Evolutionary conservation across 2,797 vertebrate species (phyloP).

Genomic region (Helostoma temminkii): DNA sequence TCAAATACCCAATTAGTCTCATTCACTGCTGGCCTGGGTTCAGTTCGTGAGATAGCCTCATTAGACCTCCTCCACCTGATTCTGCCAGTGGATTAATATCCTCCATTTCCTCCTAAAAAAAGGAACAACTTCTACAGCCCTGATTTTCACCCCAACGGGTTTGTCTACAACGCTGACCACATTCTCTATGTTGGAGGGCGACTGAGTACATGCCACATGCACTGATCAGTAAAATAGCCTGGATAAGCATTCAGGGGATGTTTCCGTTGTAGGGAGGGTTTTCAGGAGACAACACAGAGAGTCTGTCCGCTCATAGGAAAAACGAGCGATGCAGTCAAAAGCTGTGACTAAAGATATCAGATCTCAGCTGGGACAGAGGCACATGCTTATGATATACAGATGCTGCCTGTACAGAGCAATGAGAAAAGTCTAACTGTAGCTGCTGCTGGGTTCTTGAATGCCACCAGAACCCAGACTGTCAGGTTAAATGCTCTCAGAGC

Average conservation of each 20-base stretch:
- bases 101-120: conserved; percentile 29
- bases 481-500: not conserved
- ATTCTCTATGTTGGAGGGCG: conserved; percentile 22
- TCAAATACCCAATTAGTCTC: conserved; percentile 21
- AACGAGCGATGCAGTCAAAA: not conserved
- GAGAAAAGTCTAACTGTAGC: conserved; percentile 49
- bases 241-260: conserved; percentile 13
- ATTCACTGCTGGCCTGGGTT: conserved; percentile 1
- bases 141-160: conserved; percentile 16
- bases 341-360: conserved; percentile 59
- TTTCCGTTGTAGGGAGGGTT: conserved; percentile 5
- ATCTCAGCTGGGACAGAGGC: conserved; percentile 43
- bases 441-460: conserved; percentile 40
- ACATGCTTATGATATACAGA: conserved; percentile 73
- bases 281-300: conserved; percentile 28
- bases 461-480: conserved; percentile 22
- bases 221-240: conserved; percentile 31
- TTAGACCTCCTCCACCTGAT: conserved; percentile 29
- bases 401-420: conserved; percentile 43
- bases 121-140: not conserved
- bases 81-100: conserved; percentile 2
- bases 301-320: conserved; percentile 14
- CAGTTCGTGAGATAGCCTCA: not conserved
- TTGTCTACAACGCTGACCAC: conserved; percentile 55
- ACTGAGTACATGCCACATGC: conserved; percentile 63